Base-by-base conservation (phyloP, 2,888 invertebrate genomes). In the Parnassius orleans region DNA sequence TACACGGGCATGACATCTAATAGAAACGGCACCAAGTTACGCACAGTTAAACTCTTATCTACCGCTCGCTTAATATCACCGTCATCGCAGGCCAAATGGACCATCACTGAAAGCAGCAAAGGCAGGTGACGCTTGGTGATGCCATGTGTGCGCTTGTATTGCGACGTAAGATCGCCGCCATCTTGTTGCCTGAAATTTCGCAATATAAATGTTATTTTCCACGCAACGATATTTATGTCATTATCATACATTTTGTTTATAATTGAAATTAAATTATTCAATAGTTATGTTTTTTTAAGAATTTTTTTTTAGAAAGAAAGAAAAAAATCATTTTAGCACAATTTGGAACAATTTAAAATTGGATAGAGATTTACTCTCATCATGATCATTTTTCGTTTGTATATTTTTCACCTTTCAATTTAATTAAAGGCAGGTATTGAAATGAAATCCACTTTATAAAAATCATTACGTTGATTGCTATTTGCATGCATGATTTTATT, bases 21-120 rank as follows among this genome's bases (percentile, higher is more conserved):
- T 14, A 9, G 48, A 43, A 10, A 43, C 10, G 43, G 48, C 14
- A 14, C 15, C 5, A 48, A 48, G 48, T 14, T 50, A 59, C 51
- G n/a, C 54, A 63, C 63, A 63, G 63, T 63, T 55, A 59, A 59
- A 59, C 41, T 19, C 50, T 63, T 55, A 63, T 54, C 52, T 59
- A 63, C 51, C 63, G 51, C 46, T 46, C 55, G 9, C 58, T 53
- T 70, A 67, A 77, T 77, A 81, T 71, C 53, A 63, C 52, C 88
- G 90, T 91, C 90, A 91, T 91, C 90, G 90, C 72, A 90, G 81
- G 69, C 83, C 83, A 84, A 83, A 70, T 90, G 88, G 43, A 86
- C 69, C 71, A 88, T 68, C 14, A 84, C 83, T 0, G 90, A 87
- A n/a, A 89, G 75, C 1, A 90, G 77, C 44, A 90, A 75, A 90